phyloP scores from a whole-genome alignment of 2,797 vertebrate genomes.

The Gallirallus australis region DNA sequence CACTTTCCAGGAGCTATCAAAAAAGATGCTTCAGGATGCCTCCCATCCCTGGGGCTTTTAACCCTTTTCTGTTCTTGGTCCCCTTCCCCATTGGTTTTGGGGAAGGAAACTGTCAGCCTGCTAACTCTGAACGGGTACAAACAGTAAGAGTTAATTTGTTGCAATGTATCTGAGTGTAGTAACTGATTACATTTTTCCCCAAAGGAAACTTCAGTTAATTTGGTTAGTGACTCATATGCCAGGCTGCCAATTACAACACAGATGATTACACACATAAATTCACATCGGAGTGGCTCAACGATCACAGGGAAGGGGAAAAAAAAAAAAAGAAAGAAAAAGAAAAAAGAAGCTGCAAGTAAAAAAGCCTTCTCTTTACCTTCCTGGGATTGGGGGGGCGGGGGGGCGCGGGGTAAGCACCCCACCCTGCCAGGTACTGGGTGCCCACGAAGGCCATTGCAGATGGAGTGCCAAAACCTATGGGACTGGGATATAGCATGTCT shows the following conservation, averaged over 20 bases:
- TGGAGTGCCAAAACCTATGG: neutral
- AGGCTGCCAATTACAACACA: conserved; percentile 81
- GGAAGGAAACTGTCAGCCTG: conserved; percentile 1
- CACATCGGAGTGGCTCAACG: conserved; percentile 63
- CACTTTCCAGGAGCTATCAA: neutral
- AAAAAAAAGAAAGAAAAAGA: no score
- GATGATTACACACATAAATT: conserved; percentile 76
- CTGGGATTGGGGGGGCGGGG: neutral
- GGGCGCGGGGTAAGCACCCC: no score
- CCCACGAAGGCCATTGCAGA: neutral
- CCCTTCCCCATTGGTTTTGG: neutral
- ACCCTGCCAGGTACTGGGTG: neutral
- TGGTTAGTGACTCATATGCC: conserved; percentile 81
- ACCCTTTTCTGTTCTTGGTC: neutral
- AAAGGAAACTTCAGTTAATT: conserved; percentile 85
- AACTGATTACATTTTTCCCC: conserved; percentile 83
- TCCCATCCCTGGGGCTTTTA: neutral
- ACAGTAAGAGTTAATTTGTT: conserved; percentile 78
- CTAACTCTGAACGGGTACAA: conserved; percentile 11
- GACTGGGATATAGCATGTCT: neutral
- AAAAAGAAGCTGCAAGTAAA: neutral
- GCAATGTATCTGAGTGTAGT: conserved; percentile 76
- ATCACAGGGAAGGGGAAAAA: neutral
- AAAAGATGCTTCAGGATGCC: neutral
- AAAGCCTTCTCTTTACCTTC: neutral